Base-by-base conservation (phyloP, 2,113 vertebrate genomes). In the Onychostruthus taczanowskii region DNA sequence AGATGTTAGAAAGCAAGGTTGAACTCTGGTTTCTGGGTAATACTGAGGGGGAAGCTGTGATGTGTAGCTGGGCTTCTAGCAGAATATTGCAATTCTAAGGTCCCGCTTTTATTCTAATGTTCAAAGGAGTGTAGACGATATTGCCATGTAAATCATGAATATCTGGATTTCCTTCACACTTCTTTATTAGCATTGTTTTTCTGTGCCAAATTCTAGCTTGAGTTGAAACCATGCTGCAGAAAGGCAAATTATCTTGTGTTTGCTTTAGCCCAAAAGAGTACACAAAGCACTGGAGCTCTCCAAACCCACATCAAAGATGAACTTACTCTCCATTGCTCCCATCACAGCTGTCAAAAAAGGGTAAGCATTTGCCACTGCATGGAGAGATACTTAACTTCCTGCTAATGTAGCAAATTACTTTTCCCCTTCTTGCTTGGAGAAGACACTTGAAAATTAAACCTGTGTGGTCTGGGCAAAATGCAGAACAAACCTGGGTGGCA, bases 221-320 rank as follows among this genome's bases (percentile, higher is more conserved):
- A 76, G 43, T 70, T 92, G 78, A 73, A 86, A 53, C 46, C 55
- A n/a, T 17, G 46, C 70, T 93, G 76, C 78, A 91, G 79, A 96
- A 92, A 90, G 81, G 67, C 88, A 85, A 95, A 93, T 94, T 80
- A 49, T 52, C 31, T 90, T 64, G n/a, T 74, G 46, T 92, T 94
- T 92, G 52, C 87, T 86, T 95, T 96, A 96, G 87, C 47, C 84
- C 53, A 63, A 70, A 91, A 89, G 61, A 90, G 39, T 63, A 77
- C 85, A 87, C 76, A 91, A 75, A 87, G 81, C 67, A 59, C 50
- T 78, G 90, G 63, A 96, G 85, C 78, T 96, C 70, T 94, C 96
- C 93, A 96, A 96, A 84, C 52, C 89, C 77, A 80, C 77, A 87
- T 96, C 93, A 97, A 95, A 96, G 88, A 92, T 91, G 83, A 89